These are phyloP conservation scores for Panthera leo DNA, from an alignment of 2,113 vertebrate genomes.

Conservation along the genomic window DNA sequence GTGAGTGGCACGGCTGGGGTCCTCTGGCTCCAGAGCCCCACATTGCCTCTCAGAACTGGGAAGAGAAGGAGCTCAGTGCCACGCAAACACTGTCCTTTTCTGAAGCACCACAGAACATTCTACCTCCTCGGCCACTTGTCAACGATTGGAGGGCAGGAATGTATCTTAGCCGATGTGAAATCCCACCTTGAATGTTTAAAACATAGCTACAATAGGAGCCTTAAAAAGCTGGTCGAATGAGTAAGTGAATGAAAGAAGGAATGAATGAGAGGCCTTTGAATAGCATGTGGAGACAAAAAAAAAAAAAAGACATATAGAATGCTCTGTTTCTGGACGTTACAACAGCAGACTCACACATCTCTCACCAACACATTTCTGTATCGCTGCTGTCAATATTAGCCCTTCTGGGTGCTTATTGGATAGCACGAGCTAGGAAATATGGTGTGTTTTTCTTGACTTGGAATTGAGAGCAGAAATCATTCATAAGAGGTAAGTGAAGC, in stretches of 20 bases:
- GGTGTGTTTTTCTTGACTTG: conserved; percentile 55
- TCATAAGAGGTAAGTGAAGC: conserved; percentile 34
- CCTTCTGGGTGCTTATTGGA: conserved; percentile 9
- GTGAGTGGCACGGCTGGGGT: not conserved
- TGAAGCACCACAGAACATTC: not conserved
- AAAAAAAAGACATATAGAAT: not conserved
- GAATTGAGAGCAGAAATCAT: conserved; percentile 61
- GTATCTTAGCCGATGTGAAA: not conserved
- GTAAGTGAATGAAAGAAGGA: not conserved
- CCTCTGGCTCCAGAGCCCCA: not conserved
- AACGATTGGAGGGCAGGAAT: not conserved
- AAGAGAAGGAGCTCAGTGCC: too few relatives aligned
- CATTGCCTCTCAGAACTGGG: not conserved
- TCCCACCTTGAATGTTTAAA: not conserved
- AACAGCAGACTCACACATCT: not conserved
- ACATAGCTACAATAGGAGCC: not conserved
- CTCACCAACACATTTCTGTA: not conserved
- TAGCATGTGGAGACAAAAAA: not conserved
- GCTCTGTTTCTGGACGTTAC: not conserved
- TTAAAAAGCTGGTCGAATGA: not conserved
- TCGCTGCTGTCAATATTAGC: not conserved
- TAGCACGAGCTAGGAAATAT: not conserved
- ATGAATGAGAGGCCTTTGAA: not conserved
- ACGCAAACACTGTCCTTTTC: not conserved
- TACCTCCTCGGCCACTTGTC: not conserved